These are phyloP conservation scores for Lophotis ruficrista DNA, from an alignment of 2,113 vertebrate genomes.

Conservation along the genomic window DNA sequence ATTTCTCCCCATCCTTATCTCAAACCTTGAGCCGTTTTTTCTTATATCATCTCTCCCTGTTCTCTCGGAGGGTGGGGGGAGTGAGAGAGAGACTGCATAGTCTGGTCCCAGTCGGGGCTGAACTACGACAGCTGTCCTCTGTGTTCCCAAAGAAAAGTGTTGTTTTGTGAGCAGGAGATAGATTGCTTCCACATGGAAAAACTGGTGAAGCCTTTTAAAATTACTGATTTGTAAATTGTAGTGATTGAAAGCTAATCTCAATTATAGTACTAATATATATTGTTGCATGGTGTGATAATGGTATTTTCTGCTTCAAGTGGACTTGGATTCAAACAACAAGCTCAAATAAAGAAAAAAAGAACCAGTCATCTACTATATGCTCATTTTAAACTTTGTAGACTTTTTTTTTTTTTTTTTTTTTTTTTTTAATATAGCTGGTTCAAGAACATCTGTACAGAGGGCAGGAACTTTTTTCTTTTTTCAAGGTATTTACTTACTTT, in stretches of 20 bases:
- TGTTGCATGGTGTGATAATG: conserved; percentile 51
- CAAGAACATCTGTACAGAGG: not conserved
- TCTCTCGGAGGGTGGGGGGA: no score
- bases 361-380: not conserved
- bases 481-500: not conserved
- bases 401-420: not conserved
- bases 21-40: no score
- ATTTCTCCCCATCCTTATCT: no score
- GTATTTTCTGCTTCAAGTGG: conserved; percentile 61
- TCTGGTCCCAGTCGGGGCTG: no score
- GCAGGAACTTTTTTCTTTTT: not conserved
- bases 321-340: conserved; percentile 41
- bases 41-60: no score
- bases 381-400: not conserved
- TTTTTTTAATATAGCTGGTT: not conserved
- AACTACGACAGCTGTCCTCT: not conserved
- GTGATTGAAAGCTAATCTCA: conserved; percentile 68
- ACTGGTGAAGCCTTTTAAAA: conserved; percentile 37
- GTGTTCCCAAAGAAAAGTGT: not conserved
- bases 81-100: no score
- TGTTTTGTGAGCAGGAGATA: conserved; percentile 34
- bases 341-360: conserved; percentile 13
- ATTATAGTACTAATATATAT: conserved; percentile 50
- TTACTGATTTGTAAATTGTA: conserved; percentile 69
- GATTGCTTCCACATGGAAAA: conserved; percentile 49